Conservation (phyloP, 2,797 vertebrate genomes). For the Cercopithecus mitis region DNA sequence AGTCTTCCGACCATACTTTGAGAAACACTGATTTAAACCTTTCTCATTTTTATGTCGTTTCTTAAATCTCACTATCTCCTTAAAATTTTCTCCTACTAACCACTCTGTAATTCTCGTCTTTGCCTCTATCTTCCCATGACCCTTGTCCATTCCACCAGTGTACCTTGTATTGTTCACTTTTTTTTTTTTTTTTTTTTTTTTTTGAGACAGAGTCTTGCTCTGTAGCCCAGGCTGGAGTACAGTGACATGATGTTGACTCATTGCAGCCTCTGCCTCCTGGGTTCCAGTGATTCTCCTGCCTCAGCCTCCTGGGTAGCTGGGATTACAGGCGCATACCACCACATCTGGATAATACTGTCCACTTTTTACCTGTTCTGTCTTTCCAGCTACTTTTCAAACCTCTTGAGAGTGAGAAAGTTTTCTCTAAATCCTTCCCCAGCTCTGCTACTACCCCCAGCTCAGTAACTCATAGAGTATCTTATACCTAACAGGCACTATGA, state of each 20-base stretch:
- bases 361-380: background rate
- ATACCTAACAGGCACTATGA: background rate
- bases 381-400: slow-evolving; percentile 11
- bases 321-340: too few relatives aligned
- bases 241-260: too few relatives aligned
- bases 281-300: too few relatives aligned
- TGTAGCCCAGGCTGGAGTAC: too few relatives aligned
- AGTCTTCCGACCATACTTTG: background rate
- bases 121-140: background rate
- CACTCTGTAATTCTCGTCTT: background rate
- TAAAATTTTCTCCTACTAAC: background rate
- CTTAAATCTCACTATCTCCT: background rate
- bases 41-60: background rate
- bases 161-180: background rate
- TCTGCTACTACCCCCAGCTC: background rate
- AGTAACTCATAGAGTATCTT: background rate
- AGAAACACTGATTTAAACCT: background rate
- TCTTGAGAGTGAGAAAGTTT: background rate
- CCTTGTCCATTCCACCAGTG: background rate
- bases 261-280: too few relatives aligned
- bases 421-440: background rate
- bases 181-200: background rate
- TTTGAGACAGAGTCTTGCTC: too few relatives aligned
- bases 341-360: background rate
- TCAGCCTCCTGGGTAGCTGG: too few relatives aligned